These are phyloP conservation scores for Ceuthmochares aereus DNA, from an alignment of 2,113 vertebrate genomes.

Conservation along the genomic window DNA sequence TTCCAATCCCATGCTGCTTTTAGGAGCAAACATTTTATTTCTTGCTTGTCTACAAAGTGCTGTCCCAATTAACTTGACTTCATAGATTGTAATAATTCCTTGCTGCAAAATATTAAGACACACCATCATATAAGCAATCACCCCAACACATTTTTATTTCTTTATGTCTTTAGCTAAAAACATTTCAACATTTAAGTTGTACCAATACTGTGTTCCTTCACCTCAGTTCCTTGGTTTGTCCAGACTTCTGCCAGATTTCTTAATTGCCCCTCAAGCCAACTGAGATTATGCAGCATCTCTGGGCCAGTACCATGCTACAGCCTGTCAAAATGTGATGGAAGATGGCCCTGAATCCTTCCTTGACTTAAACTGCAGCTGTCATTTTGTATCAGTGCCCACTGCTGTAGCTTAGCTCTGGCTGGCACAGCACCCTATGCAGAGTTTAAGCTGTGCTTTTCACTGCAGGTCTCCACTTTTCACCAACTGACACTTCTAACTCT, in stretches of 20 bases:
- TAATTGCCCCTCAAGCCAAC: background rate
- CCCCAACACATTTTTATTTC: background rate
- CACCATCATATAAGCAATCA: background rate
- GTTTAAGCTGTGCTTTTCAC: background rate
- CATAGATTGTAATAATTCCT: background rate
- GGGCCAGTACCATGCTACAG: conserved; percentile 15
- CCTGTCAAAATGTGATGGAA: conserved; percentile 64
- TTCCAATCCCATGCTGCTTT: background rate
- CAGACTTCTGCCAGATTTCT: conserved; percentile 45
- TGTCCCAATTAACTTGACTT: background rate
- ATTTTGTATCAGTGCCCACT: conserved; percentile 33
- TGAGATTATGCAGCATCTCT: background rate
- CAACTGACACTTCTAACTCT: background rate
- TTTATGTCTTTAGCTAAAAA: background rate
- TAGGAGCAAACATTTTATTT: background rate
- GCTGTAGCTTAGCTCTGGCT: conserved; percentile 35
- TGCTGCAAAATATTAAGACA: background rate
- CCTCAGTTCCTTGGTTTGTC: background rate
- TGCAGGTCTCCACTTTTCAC: background rate
- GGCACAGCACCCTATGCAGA: conserved; percentile 22
- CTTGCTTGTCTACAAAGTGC: background rate
- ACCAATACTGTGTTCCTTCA: background rate
- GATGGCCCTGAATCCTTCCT: conserved; percentile 49
- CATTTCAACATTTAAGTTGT: background rate
- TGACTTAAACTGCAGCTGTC: conserved; percentile 59